Base-by-base conservation (phyloP, 1,140 invertebrate species). In the Cecropterus lyciades region DNA sequence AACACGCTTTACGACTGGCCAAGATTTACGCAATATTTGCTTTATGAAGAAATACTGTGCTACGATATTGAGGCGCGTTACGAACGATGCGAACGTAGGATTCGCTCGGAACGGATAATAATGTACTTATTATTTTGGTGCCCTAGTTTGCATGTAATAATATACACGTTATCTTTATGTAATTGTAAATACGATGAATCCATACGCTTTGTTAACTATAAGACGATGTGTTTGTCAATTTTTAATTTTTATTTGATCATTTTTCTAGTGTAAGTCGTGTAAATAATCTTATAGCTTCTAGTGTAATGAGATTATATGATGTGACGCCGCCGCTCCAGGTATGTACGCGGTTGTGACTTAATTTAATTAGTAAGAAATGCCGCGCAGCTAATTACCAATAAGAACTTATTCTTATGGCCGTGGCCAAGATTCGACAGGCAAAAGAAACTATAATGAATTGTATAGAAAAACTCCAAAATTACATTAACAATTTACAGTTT, bases 141-240 rank as follows among this genome's bases (percentile, higher is more conserved):
- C 83, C 85, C 83, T 80, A 77, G 69, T 84, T 87, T 84, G 83
- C 87, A 84, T 89, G 83, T 86, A 85, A 85, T 63, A 80, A 75
- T 82, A 55, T 56, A 80, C 65, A 80, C 80, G 70, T 84, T 85
- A 80, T 83, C 72, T 82, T 75, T 82, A 82, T 69, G 79, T 83
- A 89, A 80, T 57, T 89, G 84, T 89, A 89, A 86, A 90, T 87
- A 91, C 43, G 74, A 90, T 79, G 87, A 90, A 92, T 89, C 89
- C 84, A 89, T 92, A 92, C 87, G 87, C 87, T 92, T 92, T 90
- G 77, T 83, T 91, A 90, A 87, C 45, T 82, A 82, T 90, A 89
- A 90, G 89, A 80, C 80, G 72, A 88, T 87, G 85, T 89, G 86
- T 92, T 90, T 92, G 84, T 89, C 84, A 84, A 81, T n/a, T 89